Base-by-base conservation (phyloP, 2,113 vertebrate genomes). In the Elaphurus davidianus region DNA sequence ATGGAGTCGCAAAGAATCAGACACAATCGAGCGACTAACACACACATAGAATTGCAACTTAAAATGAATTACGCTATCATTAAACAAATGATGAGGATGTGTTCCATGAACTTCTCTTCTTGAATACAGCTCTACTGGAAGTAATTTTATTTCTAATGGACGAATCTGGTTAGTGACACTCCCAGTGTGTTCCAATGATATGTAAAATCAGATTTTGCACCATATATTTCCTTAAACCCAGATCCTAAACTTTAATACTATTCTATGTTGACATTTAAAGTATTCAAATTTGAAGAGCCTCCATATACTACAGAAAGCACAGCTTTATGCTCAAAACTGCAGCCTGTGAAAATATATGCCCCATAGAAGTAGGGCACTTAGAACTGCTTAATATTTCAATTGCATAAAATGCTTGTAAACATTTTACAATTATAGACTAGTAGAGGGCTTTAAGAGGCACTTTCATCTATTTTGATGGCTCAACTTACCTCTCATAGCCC, bases 391-490 rank as follows among this genome's bases (percentile, higher is more conserved):
- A 91, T 81, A 95, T 96, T 97, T 97, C 82, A 95, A 78, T 13
- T 89, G 67, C 45, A 88, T 45, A 64, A 95, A 97, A 86, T 74
- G 54, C 55, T 85, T 95, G 28, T 85, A 92, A 97, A 90, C 64
- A 88, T 71, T 96, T 95, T 90, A 97, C 82, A 95, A 57, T 96
- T 93, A 96, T 23, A 85, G 81, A 94, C 54, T 91, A 96, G 95
- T 1, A 67, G 81, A 94, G 85, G 90, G 82, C 90, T 92, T 91
- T 82, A 67, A 92, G 85, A 85, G 47, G 74, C 8, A 76, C 21
- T 55, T 90, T 36, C 15, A 33, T 92, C 17, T 71, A 55, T 40
- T 94, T 55, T 15, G 55, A 6, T 25, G 57, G 91, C 60, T 82
- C 2, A 59, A 83, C 76, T 7, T 33, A 62, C 21, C 33, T 71